Base-by-base conservation (phyloP, 2,113 vertebrate species). In the Cyrtonyx montezumae region DNA sequence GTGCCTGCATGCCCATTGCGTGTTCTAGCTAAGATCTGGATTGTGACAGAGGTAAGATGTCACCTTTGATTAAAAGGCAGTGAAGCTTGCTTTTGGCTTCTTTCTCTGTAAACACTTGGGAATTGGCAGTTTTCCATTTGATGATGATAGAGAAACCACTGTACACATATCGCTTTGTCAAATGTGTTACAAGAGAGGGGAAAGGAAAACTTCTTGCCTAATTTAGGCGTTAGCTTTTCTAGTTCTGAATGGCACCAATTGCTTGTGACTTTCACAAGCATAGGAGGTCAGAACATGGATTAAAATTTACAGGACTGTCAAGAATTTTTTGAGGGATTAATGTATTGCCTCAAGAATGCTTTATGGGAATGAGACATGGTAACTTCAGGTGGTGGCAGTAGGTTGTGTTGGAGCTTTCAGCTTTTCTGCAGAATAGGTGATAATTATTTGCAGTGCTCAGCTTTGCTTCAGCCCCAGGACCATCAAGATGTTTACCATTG, bases 161-260 rank as follows among this genome's bases (percentile, higher is more conserved):
- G 59, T 62, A 18, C 36, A 49, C 75, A 55, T 10, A 73, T 42
- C 45, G 59, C 42, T 90, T 77, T 40, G 49, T 82, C 45, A 76
- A 37, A 1, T 69, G 43, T 59, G 51, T 53, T 68, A 53, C 8
- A 45, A 42, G 34, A 79, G 82, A 94, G 59, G 46, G 68, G 65
- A 59, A 49, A 49, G 51, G 49, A 67, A 74, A 46, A 74, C n/a
- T 85, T 87, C 67, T 93, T 89, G 42, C 90, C 87, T 91, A 86
- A 91, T 95, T 95, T 87, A 84, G 91, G 34, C 84, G 87, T 91
- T 76, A 59, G 16, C 42, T 90, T 88, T 84, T 79, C 58, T 40
- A 71, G 37, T 65, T 70, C 79, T 14, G 20, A 48, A 48, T 83
- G 61, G 56, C 67, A 86, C 22, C 25, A 25, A 11, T 34, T 81